Conservation (phyloP, 2,113 vertebrate genomes). For the Rousettus leschenaultii region DNA sequence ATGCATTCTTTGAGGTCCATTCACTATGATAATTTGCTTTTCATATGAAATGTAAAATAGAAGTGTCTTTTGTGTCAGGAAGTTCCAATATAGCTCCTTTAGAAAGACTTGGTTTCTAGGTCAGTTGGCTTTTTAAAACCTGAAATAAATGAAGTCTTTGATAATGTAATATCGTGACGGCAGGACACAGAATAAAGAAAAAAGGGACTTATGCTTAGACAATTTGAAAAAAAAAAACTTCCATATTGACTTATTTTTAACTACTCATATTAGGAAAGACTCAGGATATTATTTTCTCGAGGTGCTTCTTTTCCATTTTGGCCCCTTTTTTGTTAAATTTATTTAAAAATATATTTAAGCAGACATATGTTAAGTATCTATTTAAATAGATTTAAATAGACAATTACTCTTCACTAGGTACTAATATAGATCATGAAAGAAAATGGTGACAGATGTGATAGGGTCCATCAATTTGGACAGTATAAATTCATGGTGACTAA, state of each 20-base stretch:
- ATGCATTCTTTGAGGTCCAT: slow-evolving; percentile 41
- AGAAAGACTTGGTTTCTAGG: slow-evolving; percentile 42
- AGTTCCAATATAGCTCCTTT: slow-evolving; percentile 13
- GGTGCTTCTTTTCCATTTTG: neutral
- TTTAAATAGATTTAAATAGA: slow-evolving; percentile 41
- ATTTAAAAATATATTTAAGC: slow-evolving; percentile 34
- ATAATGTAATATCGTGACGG: neutral
- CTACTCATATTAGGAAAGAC: neutral
- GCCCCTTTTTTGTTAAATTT: slow-evolving; percentile 44
- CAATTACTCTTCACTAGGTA: neutral
- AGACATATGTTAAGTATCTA: neutral
- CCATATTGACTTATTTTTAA: slow-evolving; percentile 39
- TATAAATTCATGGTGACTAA: neutral
- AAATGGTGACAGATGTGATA: neutral
- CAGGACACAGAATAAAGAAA: slow-evolving; percentile 35
- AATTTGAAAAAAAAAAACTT: neutral
- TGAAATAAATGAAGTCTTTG: slow-evolving; percentile 67
- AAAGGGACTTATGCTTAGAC: slow-evolving; percentile 18
- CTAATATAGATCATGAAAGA: slow-evolving; percentile 15
- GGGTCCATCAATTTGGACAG: neutral
- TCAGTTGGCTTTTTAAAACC: slow-evolving; percentile 63
- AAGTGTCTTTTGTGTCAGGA: slow-evolving; percentile 54
- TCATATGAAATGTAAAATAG: slow-evolving; percentile 51
- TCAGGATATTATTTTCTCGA: neutral
- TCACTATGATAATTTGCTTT: slow-evolving; percentile 52